phyloP scores from a whole-genome alignment of 1,140 invertebrate species.

The Leguminivora glycinivorella region DNA sequence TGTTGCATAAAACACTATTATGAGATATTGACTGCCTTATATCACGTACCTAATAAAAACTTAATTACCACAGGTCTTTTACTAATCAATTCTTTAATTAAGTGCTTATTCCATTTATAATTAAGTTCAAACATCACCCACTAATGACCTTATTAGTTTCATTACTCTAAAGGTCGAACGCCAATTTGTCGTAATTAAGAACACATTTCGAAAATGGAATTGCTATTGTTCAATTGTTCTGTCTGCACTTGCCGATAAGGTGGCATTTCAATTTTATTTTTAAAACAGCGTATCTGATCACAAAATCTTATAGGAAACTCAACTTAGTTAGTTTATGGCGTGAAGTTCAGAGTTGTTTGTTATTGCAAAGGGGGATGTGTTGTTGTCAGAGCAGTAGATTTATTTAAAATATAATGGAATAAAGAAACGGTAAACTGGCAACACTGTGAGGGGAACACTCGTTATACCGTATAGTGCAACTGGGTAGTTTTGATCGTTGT shows the following conservation, averaged over 20 bases:
- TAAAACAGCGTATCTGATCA: neutral
- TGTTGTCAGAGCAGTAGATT: neutral
- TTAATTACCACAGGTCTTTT: neutral
- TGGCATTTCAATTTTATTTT: conserved; percentile 8
- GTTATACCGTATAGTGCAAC: conserved; percentile 47
- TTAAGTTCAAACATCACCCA: neutral
- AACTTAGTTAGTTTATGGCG: neutral
- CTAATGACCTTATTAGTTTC: neutral
- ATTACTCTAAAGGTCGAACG: conserved; percentile 8
- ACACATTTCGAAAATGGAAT: neutral
- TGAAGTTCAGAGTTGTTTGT: neutral
- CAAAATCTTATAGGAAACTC: neutral
- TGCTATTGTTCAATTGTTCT: conserved; percentile 12
- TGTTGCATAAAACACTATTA: too few relatives aligned
- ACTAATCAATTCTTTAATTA: neutral
- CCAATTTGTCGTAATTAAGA: conserved; percentile 14
- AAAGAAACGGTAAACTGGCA: conserved; percentile 74
- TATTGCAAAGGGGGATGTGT: neutral
- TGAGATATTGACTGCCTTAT: neutral
- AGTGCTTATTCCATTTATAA: neutral
- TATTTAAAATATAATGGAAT: conserved; percentile 75
- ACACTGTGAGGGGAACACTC: conserved; percentile 60
- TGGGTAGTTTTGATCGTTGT: conserved; percentile 42
- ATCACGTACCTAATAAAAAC: neutral
- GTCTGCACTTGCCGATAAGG: conserved; percentile 25